Base-by-base conservation (phyloP, 2,113 vertebrate genomes). In the Himantopus leucocephalus region DNA sequence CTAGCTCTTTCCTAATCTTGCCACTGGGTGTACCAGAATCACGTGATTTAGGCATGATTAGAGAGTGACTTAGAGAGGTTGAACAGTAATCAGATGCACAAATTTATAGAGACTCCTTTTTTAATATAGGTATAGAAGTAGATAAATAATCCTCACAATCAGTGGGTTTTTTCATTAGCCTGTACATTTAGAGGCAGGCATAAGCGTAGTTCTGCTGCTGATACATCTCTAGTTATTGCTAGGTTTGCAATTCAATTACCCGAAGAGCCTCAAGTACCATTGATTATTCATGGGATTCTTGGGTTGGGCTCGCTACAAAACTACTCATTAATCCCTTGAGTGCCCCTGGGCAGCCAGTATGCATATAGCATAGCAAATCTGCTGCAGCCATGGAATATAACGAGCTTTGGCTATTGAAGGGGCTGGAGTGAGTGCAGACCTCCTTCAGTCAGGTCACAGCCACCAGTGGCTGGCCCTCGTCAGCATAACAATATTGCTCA, bases 221-320 rank as follows among this genome's bases (percentile, higher is more conserved):
- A 96, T 97, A 97, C 66, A 81, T 96, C 73, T 97, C 92, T 73
- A 74, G 90, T 97, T 97, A 96, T 96, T 96, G 92, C 90, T 86
- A 84, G 82, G 92, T 97, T 97, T 97, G 96, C 95, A 96, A 95
- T 98, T 98, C 96, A 96, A 92, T 98, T 97, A 97, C 82, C 74
- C 20, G 5, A 89, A 92, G 21, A 97, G 90, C 93, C 93, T 97
- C 77, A 91, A 96, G 94, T 96, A 95, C 88, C 94, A 97, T 95
- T 97, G 97, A 97, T 97, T 98, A 98, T 97, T 98, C 96, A 97
- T 94, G 96, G 96, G 75, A 94, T 95, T 97, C 91, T 94, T 94
- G 92, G 96, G 73, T 48, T 95, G 87, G 93, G 27, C 79, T 92
- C 67, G 73, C 92, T 90, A 85, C 41, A 84, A 82, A 97, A 97